Percentiles rank a stretch among this genome's conserved stretches.
These are phyloP conservation scores for Epinephelus malabaricus DNA, from an alignment of 2,797 vertebrate genomes.

Conservation along the genomic window DNA sequence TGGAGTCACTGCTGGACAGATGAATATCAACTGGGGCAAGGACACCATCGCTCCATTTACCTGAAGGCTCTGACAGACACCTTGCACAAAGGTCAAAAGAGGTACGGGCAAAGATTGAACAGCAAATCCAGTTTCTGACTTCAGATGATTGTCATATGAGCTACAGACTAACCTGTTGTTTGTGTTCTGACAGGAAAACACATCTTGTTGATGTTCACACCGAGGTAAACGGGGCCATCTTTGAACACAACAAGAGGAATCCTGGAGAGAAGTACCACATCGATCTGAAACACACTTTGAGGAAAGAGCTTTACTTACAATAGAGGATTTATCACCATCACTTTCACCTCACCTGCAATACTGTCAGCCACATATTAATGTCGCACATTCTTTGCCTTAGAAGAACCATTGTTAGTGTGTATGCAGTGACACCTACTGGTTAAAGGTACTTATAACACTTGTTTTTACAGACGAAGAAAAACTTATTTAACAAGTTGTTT, in stretches of 20 bases:
- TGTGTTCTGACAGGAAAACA: constrained; percentile 84
- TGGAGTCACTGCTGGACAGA: constrained; percentile 93
- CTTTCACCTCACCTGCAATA: not conserved
- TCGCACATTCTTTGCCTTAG: not conserved
- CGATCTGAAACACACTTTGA: constrained; percentile 89
- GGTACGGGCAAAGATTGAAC: constrained; percentile 63
- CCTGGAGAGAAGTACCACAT: constrained; percentile 81
- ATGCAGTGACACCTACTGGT: constrained; percentile 64
- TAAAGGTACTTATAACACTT: not conserved
- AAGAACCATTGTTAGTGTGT: constrained; percentile 33
- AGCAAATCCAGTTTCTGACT: not conserved
- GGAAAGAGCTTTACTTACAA: constrained; percentile 87
- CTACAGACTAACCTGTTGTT: constrained; percentile 31
- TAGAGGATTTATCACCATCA: constrained; percentile 25
- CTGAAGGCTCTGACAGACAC: constrained; percentile 84
- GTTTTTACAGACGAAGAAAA: not conserved
- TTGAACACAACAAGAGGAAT: constrained; percentile 84
- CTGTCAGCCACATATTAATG: rapidly evolving
- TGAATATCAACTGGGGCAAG: constrained; percentile 76
- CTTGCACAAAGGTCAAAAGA: constrained; percentile 77
- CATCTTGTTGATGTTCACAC: constrained; percentile 88
- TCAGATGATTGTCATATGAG: not conserved
- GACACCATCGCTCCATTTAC: constrained; percentile 84
- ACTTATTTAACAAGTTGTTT: not conserved
- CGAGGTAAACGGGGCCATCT: constrained; percentile 87